Evolutionary conservation across 2,113 vertebrate genomes (phyloP).

Genomic region (Erythrocercus mccallii): DNA sequence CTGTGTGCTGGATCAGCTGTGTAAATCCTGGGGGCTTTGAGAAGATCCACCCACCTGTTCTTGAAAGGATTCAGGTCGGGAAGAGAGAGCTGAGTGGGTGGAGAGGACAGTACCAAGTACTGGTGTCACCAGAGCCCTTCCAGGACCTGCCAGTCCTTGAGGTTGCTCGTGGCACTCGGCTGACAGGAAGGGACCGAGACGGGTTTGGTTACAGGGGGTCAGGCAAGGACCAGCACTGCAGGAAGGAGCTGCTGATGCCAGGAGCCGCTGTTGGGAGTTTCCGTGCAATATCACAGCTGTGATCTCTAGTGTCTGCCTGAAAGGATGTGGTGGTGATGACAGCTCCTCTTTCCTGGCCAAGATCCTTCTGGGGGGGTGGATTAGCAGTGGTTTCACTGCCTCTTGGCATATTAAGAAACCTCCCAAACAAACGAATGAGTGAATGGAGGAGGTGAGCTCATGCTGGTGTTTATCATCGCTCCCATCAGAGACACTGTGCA

Average conservation of each 20-base stretch:
- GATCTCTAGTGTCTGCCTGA: background rate
- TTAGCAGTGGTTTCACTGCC: background rate
- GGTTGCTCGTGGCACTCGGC: accelerated
- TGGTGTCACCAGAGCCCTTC: background rate
- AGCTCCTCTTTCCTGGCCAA: background rate
- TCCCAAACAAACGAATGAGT: background rate
- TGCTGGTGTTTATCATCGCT: background rate
- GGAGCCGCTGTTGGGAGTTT: background rate
- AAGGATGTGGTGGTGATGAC: background rate
- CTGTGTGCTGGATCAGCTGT: background rate
- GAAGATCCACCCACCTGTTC: background rate
- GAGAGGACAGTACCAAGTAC: background rate
- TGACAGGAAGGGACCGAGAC: background rate
- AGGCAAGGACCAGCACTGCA: background rate
- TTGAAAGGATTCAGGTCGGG: background rate
- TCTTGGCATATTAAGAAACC: background rate
- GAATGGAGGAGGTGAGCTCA: background rate
- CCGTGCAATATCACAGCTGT: background rate
- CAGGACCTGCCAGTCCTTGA: background rate
- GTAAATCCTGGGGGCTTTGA: background rate
- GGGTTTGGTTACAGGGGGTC: accelerated
- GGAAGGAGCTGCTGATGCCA: background rate
- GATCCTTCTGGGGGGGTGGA: background rate
- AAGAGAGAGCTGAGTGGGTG: background rate
- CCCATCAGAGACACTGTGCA: background rate